These are phyloP conservation scores for Antechinus stuartii DNA, from an alignment of 2,113 vertebrate species.

Conservation along the genomic window DNA sequence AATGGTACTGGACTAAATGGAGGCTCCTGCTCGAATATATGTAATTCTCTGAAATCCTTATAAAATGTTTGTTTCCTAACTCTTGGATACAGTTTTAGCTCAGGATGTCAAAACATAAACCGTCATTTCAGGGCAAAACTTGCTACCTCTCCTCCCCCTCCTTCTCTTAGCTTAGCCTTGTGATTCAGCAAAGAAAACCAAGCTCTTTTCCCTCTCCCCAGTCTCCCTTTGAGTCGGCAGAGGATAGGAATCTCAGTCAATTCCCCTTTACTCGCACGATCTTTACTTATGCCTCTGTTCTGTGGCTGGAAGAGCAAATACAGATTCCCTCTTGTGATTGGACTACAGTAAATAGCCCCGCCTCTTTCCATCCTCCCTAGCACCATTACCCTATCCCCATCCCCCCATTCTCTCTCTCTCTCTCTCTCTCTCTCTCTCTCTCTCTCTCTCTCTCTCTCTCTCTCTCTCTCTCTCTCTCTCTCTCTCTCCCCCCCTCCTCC, in stretches of 20 bases:
- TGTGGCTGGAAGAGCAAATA: neutral
- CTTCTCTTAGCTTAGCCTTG: neutral
- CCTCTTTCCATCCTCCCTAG: neutral
- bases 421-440: neutral
- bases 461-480: neutral
- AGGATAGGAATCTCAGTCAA: neutral
- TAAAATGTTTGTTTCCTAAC: neutral
- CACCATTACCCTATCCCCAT: neutral
- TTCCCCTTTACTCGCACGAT: neutral
- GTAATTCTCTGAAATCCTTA: neutral
- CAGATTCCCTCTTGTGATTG: neutral
- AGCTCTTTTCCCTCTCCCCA: neutral
- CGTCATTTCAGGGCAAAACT: neutral
- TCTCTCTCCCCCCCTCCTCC: too few relatives aligned
- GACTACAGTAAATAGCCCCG: neutral
- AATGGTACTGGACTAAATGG: neutral
- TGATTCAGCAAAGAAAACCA: neutral
- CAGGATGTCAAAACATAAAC: neutral
- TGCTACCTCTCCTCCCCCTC: neutral
- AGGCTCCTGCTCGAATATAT: neutral
- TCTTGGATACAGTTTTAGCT: neutral
- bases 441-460: neutral
- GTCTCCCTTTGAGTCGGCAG: neutral
- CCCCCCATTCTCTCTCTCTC: neutral
- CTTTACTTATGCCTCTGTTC: neutral